Conservation (phyloP, 2,888 invertebrate genomes). For the Dynastes tityus region DNA sequence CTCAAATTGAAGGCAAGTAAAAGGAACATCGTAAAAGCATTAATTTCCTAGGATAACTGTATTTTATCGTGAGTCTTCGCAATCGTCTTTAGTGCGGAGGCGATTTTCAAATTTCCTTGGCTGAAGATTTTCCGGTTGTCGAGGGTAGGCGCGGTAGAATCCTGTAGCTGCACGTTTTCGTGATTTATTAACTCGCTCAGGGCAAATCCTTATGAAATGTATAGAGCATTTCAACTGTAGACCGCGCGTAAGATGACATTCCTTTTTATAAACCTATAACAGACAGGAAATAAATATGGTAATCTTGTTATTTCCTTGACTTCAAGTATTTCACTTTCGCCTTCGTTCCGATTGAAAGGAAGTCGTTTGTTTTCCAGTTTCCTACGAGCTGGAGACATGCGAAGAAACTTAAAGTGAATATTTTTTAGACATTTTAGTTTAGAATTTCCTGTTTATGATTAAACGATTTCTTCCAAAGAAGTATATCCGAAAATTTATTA, state of each 20-base stretch:
- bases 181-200: slow-evolving; percentile 53
- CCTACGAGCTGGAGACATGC: neutral
- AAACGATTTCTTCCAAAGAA: too few relatives aligned
- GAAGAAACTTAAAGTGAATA: too few relatives aligned
- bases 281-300: slow-evolving; percentile 50
- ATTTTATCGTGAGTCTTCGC: slow-evolving; percentile 28
- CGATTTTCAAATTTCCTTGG: slow-evolving; percentile 47
- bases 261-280: slow-evolving; percentile 50
- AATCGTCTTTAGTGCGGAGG: slow-evolving; percentile 31
- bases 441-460: slow-evolving; percentile 1
- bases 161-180: slow-evolving; percentile 47
- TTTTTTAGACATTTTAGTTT: too few relatives aligned
- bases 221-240: slow-evolving; percentile 47
- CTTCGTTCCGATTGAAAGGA: slow-evolving; percentile 20
- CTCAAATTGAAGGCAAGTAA: too few relatives aligned
- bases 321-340: slow-evolving; percentile 37
- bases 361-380: slow-evolving; percentile 21
- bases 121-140: slow-evolving; percentile 36
- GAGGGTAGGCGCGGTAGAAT: slow-evolving; percentile 21
- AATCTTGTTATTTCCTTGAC: slow-evolving; percentile 36
- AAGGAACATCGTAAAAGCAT: neutral
- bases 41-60: slow-evolving; percentile 23
- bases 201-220: slow-evolving; percentile 50
- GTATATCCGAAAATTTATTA: too few relatives aligned
- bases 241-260: slow-evolving; percentile 41